phyloP scores from a whole-genome alignment of 2,888 invertebrate species.

The Callimorpha dominula region DNA sequence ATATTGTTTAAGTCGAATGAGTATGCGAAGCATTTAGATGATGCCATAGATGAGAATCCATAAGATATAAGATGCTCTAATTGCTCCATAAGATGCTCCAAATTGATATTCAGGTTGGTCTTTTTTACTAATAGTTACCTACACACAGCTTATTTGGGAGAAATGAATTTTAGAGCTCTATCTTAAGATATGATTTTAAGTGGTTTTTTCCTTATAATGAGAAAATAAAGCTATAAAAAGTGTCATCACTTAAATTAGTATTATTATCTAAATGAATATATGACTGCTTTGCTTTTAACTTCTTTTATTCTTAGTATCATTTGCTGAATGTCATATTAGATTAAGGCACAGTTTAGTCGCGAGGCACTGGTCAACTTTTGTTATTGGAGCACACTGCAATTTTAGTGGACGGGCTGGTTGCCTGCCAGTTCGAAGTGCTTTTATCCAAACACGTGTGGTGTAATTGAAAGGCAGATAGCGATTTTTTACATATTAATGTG shows the following conservation, averaged over 20 bases:
- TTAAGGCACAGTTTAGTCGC: conserved; percentile 56
- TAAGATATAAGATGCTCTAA: too few species aligned
- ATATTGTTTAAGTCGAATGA: too few species aligned
- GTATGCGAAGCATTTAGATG: too few species aligned
- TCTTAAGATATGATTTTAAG: too few species aligned
- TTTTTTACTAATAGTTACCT: too few species aligned
- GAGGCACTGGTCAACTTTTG: conserved; percentile 71
- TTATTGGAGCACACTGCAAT: conserved; percentile 72
- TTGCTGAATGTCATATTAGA: conserved; percentile 3
- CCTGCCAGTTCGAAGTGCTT: conserved; percentile 71
- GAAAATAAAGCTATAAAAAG: too few species aligned
- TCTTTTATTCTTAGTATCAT: not conserved
- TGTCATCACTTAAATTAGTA: not conserved
- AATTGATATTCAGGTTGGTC: too few species aligned
- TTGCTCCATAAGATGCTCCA: too few species aligned
- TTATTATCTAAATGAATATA: not conserved
- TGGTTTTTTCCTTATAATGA: too few species aligned
- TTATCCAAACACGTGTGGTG: conserved; percentile 51
- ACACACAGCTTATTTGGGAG: too few species aligned
- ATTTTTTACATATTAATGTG: not conserved
- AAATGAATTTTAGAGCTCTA: too few species aligned
- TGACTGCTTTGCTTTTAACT: not conserved
- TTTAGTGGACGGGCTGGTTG: conserved; percentile 71
- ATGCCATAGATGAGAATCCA: too few species aligned
- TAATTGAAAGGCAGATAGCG: conserved; percentile 42